A percentile compares a stretch with the other conserved stretches of the same genome.
These are phyloP conservation scores for Sarcophaga peregrina DNA, from an alignment of 1,140 invertebrate species.

Conservation along the genomic window DNA sequence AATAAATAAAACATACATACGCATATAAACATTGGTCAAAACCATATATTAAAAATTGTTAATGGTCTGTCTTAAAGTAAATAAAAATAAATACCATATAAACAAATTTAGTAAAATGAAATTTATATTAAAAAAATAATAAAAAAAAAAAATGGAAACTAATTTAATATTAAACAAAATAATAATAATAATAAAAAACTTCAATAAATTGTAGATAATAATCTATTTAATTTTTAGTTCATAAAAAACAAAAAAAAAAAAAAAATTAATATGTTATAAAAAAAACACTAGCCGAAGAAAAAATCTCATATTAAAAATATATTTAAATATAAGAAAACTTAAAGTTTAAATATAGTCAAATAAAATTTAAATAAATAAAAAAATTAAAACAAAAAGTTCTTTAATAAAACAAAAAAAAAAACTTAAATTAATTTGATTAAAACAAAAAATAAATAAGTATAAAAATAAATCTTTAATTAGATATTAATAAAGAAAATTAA, in stretches of 20 bases:
- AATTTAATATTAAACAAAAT: conserved; percentile 40
- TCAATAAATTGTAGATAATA: conserved; percentile 44
- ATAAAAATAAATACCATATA: conserved; percentile 47
- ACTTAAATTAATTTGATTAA: conserved; percentile 13
- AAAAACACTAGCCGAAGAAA: conserved; percentile 51
- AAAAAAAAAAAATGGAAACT: not conserved
- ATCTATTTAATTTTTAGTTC: conserved; percentile 37
- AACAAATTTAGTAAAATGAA: conserved; percentile 44
- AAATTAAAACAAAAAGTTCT: conserved; percentile 25
- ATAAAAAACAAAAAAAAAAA: conserved; percentile 47
- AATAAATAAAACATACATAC: not conserved
- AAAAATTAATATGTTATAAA: conserved; percentile 46
- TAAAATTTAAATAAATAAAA: not conserved
- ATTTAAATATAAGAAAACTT: conserved; percentile 33
- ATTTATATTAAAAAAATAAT: conserved; percentile 16
- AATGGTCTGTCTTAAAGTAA: conserved; percentile 40
- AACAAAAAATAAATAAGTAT: conserved; percentile 51
- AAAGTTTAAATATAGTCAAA: conserved; percentile 30
- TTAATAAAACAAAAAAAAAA: conserved; percentile 28
- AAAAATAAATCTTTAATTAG: conserved; percentile 37
- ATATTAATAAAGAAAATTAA: conserved; percentile 33
- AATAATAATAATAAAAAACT: conserved; percentile 41
- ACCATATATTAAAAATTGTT: conserved; percentile 27
- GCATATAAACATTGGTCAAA: conserved; percentile 12
- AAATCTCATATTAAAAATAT: conserved; percentile 49